A percentile compares a stretch with the other conserved stretches of the same genome.
These are phyloP conservation scores for Hydropsyche tenuis DNA, from an alignment of 1,140 invertebrate genomes.

Conservation along the genomic window DNA sequence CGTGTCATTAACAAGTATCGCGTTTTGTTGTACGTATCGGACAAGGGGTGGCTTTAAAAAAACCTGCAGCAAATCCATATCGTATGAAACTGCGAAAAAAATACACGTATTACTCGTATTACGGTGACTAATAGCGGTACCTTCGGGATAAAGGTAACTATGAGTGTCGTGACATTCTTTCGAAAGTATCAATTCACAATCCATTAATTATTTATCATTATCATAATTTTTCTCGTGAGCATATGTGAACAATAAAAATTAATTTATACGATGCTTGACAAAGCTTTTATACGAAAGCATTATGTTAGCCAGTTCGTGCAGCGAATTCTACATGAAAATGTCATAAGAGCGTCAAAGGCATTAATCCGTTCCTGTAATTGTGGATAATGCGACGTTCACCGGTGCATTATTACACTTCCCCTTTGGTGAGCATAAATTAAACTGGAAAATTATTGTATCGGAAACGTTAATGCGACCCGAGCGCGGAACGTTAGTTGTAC, in stretches of 20 bases:
- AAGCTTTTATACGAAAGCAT: not conserved
- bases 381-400: not conserved
- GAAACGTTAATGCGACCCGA: not conserved
- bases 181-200: no score
- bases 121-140: constrained; percentile 22
- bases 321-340: not conserved
- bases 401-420: not conserved
- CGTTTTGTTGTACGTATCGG: not conserved
- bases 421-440: constrained; percentile 1
- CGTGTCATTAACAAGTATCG: constrained; percentile 36
- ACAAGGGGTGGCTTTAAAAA: not conserved
- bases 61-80: not conserved
- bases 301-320: not conserved
- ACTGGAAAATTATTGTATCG: constrained; percentile 13
- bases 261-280: no score
- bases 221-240: no score
- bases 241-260: no score
- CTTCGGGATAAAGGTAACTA: no score
- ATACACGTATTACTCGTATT: not conserved
- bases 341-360: constrained; percentile 2
- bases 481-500: no score
- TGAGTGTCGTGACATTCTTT: no score
- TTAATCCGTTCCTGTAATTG: constrained; percentile 16
- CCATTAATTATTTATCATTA: no score
- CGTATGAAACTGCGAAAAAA: not conserved